phyloP scores from a whole-genome alignment of 2,113 vertebrate genomes.

The Paralichthys olivaceus region DNA sequence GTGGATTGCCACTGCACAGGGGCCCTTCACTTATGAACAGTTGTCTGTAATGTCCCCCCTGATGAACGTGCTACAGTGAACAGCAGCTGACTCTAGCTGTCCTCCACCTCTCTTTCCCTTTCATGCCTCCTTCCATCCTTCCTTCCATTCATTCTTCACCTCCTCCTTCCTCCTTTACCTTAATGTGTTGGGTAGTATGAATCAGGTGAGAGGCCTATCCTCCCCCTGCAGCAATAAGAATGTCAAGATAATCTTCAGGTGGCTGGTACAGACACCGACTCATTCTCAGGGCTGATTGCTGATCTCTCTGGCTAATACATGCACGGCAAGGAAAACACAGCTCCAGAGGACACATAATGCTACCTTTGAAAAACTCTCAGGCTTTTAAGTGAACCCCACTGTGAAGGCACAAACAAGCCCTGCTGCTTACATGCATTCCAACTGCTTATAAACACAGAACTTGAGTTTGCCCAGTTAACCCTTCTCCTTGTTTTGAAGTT shows the following conservation, averaged over 20 bases:
- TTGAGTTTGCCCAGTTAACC: conserved; percentile 21
- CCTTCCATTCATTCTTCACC: conserved; percentile 24
- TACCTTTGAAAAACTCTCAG: conserved; percentile 30
- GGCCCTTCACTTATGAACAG: conserved; percentile 54
- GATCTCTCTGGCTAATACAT: conserved; percentile 44
- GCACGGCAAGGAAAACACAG: conserved; percentile 48
- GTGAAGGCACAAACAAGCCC: conserved; percentile 38
- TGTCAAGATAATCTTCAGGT: conserved; percentile 75
- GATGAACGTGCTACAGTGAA: conserved; percentile 52
- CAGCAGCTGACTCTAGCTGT: conserved; percentile 24
- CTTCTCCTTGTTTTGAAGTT: conserved; percentile 17
- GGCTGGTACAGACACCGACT: conserved; percentile 58
- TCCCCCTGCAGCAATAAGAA: conserved; percentile 46
- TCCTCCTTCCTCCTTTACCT: conserved; percentile 11
- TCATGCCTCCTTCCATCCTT: conserved; percentile 10
- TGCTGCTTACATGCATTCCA: conserved; percentile 53
- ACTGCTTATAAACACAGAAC: conserved; percentile 36
- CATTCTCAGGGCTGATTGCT: conserved; percentile 45
- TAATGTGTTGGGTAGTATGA: conserved; percentile 18
- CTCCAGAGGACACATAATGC: conserved; percentile 44
- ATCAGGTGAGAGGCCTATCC: conserved; percentile 29
- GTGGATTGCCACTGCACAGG: conserved; percentile 62
- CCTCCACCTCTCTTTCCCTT: conserved; percentile 29
- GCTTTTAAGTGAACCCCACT: conserved; percentile 19
- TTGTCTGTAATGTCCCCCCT: conserved; percentile 47